Base-by-base conservation (phyloP, 2,888 invertebrate species). In the Acanthacorydalis orientalis region DNA sequence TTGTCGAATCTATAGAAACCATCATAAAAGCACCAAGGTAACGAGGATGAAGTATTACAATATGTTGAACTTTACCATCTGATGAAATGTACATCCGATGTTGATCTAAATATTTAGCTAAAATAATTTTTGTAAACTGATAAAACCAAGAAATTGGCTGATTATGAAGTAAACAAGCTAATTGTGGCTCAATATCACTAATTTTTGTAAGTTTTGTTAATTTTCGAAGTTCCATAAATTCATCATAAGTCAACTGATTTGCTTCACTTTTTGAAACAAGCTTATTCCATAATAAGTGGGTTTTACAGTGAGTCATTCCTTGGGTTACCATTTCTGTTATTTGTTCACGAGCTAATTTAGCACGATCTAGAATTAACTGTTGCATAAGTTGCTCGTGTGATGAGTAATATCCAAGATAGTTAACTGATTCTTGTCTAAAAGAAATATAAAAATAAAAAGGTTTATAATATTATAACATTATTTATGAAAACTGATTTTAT, bases 211-310 rank as follows among this genome's bases (percentile, higher is more conserved):
- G 65, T 44, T 68, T 67, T 1, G 80, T 78, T 38, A 79, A 61
- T 16, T 68, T 67, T 53, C 78, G 69, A 43, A 83, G 62, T 60
- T 82, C 81, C 44, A 69, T 64, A 54, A 83, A 78, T 59, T 83
- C 82, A 2, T 63, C 62, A 55, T 73, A 80, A 6, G 66, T 72
- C 58, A 81, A 65, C 42, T 62, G 58, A 49, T 61, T 65, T 37
- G 61, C 60, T 45, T 68, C 70, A 50, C 69, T 68, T 35, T 60
- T 63, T 41, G 63, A 61, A n/a, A 78, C 62, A 47, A 83, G 64
- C 56, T 78, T 72, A 53, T 78, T 75, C 83, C 83, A 83, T 4
- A 83, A 64, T n/a, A 74, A 63, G 60, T 82, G 80, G 35, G 80
- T 75, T 44, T 80, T 67, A 59, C 83, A 83, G 57, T 81, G 77